These are phyloP conservation scores for Carassius auratus DNA, from an alignment of 2,113 vertebrate genomes.

Conservation along the genomic window DNA sequence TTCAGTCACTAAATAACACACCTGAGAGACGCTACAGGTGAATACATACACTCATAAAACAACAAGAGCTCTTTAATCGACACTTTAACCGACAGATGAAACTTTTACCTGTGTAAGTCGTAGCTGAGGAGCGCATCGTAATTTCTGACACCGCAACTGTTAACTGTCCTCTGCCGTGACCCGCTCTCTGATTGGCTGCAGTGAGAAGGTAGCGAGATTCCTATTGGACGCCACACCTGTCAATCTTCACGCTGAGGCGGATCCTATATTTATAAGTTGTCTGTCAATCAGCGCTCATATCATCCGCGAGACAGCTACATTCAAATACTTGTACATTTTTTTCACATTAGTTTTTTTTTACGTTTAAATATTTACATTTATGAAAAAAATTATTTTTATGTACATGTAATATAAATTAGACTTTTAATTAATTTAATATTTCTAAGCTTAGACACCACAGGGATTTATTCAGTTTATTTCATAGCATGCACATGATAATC, in stretches of 20 bases:
- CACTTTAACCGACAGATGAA: not conserved
- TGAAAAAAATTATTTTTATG: too few species aligned
- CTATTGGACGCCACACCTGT: not conserved
- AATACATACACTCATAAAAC: not conserved
- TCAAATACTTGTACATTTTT: not conserved
- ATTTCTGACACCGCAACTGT: not conserved
- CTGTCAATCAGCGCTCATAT: not conserved
- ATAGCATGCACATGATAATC: not conserved
- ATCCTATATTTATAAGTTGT: not conserved
- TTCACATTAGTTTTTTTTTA: not conserved
- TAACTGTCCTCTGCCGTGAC: conserved; percentile 1
- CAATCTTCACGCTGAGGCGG: conserved; percentile 6
- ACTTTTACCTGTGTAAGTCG: not conserved
- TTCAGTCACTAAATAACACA: not conserved
- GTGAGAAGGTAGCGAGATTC: not conserved
- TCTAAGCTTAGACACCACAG: not conserved
- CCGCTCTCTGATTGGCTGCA: conserved; percentile 11
- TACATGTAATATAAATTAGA: not conserved
- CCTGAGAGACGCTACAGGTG: not conserved
- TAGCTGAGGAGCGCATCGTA: not conserved
- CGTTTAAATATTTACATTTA: not conserved
- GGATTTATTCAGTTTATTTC: not conserved
- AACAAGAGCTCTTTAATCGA: not conserved
- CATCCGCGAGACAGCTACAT: not conserved
- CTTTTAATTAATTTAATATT: not conserved